These are phyloP conservation scores for Galerucella nymphaeae DNA, from an alignment of 2,888 invertebrate genomes.

Conservation along the genomic window DNA sequence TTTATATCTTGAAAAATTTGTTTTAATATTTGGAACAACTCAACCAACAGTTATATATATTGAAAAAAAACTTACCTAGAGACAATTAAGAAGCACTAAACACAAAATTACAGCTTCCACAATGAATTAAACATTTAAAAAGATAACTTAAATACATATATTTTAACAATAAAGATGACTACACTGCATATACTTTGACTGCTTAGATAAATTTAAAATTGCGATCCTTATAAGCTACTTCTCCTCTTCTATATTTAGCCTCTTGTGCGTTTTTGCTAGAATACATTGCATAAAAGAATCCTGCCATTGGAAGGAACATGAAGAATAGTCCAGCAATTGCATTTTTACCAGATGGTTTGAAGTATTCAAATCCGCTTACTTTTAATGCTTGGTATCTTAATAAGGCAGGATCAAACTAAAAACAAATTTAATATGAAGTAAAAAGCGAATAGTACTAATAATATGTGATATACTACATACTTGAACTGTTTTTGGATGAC, in stretches of 20 bases:
- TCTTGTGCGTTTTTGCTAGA: slow-evolving; percentile 69
- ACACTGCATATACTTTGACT: neutral
- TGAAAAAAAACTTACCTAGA: too few relatives aligned
- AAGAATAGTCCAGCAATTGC: slow-evolving; percentile 58
- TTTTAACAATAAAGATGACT: slow-evolving; percentile 5
- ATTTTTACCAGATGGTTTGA: slow-evolving; percentile 72
- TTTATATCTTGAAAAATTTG: neutral
- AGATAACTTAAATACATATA: neutral
- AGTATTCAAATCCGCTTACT: slow-evolving; percentile 73
- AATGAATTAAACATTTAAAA: neutral
- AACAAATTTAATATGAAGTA: slow-evolving; percentile 48
- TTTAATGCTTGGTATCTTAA: slow-evolving; percentile 80
- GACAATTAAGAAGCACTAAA: too few relatives aligned
- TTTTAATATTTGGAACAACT: too few relatives aligned
- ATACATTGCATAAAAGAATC: slow-evolving; percentile 69
- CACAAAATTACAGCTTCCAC: too few relatives aligned
- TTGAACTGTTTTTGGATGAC: slow-evolving; percentile 26
- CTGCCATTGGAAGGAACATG: slow-evolving; percentile 69
- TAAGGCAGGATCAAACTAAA: slow-evolving; percentile 85
- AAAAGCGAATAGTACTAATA: neutral
- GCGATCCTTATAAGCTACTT: slow-evolving; percentile 81
- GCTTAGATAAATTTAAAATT: slow-evolving; percentile 74
- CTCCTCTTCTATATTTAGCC: slow-evolving; percentile 73
- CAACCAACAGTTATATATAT: too few relatives aligned
- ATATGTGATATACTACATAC: slow-evolving; percentile 4